Percentiles rank a stretch among this genome's conserved stretches.
Evolutionary conservation across 2,888 invertebrate genomes (phyloP).

Genomic region (Tenthredo amoena): DNA sequence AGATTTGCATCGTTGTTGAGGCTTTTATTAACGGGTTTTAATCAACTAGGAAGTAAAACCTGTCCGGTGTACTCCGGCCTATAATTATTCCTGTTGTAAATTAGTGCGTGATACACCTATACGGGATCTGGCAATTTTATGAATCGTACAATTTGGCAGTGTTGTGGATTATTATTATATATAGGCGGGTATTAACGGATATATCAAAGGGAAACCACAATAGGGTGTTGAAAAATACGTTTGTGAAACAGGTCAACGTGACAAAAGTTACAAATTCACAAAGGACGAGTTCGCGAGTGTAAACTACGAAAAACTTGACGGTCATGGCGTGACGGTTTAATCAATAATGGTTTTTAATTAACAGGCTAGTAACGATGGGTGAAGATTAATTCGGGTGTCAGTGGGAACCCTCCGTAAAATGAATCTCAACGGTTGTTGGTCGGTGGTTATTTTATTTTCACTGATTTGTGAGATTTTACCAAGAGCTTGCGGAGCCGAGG

Average conservation of each 20-base stretch:
- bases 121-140: constrained; percentile 8
- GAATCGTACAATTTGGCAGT: neutral
- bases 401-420: constrained; percentile 46
- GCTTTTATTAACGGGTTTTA: constrained; percentile 41
- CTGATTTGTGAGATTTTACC: constrained; percentile 44
- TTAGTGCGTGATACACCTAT: neutral
- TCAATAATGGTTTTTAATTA: constrained; percentile 28
- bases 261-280: neutral
- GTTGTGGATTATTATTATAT: neutral
- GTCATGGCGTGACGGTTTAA: constrained; percentile 22
- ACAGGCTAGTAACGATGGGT: constrained; percentile 25
- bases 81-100: constrained; percentile 10
- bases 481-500: constrained; percentile 57
- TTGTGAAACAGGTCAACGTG: neutral
- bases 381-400: constrained; percentile 36
- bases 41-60: constrained; percentile 20
- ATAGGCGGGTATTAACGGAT: neutral
- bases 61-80: neutral
- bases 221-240: neutral
- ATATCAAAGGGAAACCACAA: neutral
- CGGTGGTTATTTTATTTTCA: constrained; percentile 53
- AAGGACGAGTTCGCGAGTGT: neutral
- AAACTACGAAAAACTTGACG: neutral
- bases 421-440: constrained; percentile 57
- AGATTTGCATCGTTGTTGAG: constrained; percentile 35